These are phyloP conservation scores for Brachionus sp. DNA, from an alignment of 1,140 invertebrate genomes.

Conservation along the genomic window DNA sequence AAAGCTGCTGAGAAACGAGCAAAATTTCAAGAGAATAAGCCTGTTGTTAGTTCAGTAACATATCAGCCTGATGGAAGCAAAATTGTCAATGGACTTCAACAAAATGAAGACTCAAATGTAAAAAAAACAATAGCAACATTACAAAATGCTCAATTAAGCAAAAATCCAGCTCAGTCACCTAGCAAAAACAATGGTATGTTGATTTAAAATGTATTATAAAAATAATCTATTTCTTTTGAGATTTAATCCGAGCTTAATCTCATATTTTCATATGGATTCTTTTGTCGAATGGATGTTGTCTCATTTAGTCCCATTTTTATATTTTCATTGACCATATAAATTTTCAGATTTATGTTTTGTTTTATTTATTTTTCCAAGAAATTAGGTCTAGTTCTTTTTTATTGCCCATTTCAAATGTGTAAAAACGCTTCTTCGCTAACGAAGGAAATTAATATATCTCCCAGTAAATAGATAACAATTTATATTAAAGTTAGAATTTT, in stretches of 20 bases:
- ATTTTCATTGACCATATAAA: too few species aligned
- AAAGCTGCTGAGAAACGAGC: constrained; percentile 43
- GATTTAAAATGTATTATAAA: not conserved
- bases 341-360: too few species aligned
- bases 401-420: too few species aligned
- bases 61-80: constrained; percentile 27
- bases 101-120: not conserved
- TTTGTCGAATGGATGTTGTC: not conserved
- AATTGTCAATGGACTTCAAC: not conserved
- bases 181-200: constrained; percentile 3
- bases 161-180: not conserved
- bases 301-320: too few species aligned
- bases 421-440: too few species aligned
- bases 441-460: too few species aligned
- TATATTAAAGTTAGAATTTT: too few species aligned
- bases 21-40: constrained; percentile 42
- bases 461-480: too few species aligned
- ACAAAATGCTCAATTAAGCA: not conserved
- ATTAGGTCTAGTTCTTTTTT: too few species aligned
- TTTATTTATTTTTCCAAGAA: too few species aligned
- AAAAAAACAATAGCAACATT: not conserved
- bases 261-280: not conserved
- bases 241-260: not conserved
- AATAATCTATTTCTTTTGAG: not conserved
- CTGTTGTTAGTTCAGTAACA: constrained; percentile 16